Evolutionary conservation across 2,113 vertebrate species (phyloP).

Genomic region (Herpetotheres cachinnans): DNA sequence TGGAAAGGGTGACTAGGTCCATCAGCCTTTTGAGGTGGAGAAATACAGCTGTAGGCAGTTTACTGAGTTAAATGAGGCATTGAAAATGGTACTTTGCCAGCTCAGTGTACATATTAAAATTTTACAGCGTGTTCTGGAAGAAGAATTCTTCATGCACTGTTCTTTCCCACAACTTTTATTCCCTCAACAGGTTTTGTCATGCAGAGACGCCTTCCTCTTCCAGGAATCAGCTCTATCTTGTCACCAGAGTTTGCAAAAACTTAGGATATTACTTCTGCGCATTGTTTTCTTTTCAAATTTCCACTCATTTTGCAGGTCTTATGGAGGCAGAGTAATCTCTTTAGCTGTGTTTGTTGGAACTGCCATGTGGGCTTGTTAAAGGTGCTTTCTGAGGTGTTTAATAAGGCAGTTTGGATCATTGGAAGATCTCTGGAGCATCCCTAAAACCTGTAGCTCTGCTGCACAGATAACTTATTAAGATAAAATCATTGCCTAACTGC

Average conservation of each 20-base stretch:
- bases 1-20: neutral
- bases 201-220: neutral
- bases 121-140: neutral
- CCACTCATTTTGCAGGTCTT: neutral
- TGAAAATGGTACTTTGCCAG: neutral
- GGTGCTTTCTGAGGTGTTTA: neutral
- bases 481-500: neutral
- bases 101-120: neutral
- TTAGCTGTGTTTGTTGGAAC: neutral
- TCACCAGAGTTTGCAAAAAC: neutral
- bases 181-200: neutral
- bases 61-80: neutral
- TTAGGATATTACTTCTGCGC: neutral
- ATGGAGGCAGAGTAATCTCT: neutral
- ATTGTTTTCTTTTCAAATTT: neutral
- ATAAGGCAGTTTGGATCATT: neutral
- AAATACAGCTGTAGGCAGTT: neutral
- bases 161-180: neutral
- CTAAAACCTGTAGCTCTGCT: neutral
- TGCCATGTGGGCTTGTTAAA: neutral
- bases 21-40: neutral
- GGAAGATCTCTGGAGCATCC: neutral
- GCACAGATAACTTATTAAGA: neutral
- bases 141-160: neutral
- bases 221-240: neutral